Evolutionary conservation across 2,113 vertebrate species (phyloP), one percentile per base, ranked within the genome.

Genomic region (Morone chrysops): DNA sequence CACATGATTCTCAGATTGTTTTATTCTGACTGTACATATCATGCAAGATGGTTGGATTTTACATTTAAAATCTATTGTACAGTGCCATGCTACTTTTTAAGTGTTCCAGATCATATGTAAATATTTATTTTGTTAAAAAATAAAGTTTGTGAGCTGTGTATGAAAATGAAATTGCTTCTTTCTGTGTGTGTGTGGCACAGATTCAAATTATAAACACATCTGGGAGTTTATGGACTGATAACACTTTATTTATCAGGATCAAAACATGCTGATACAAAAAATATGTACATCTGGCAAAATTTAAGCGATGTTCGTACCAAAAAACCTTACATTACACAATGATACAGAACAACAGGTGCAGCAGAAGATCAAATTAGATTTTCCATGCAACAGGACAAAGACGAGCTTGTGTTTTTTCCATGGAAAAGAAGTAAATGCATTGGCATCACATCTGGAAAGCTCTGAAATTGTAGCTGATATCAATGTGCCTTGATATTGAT

Each of bases 91-190:
- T 82, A 80, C 73, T 90, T 92, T 90, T 85, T 81, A 91, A 87
- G 67, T 90, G 90, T 88, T 85, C 47, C 70, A 81, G 80, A 92
- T 89, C 81, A 83, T 86, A 80, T 94, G 91, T 92, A 92, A 80
- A 93, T 93, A 93, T 94, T 92, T 94, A 93, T 95, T 95, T 95
- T 94, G 85, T 90, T 91, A 93, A 86, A 90, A 90, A 94, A 88
- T 89, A 92, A 94, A 93, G 81, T 83, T 73, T 90, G 86, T 90
- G 63, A 89, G 51, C 77, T 65, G 86, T 90, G 90, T 20, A 25
- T 2, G 50, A 74, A 25, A 41, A 20, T 8, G 0, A 4, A 20
- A 3, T 5, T 48, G 8, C 0, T 2, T 0, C 2, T 63, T 12
- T 14, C 51, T 10, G 5, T 48, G 38, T 54, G 31, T 16, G 11